Base-by-base conservation (phyloP, 1,140 invertebrate species). In the Cecropterus lyciades region DNA sequence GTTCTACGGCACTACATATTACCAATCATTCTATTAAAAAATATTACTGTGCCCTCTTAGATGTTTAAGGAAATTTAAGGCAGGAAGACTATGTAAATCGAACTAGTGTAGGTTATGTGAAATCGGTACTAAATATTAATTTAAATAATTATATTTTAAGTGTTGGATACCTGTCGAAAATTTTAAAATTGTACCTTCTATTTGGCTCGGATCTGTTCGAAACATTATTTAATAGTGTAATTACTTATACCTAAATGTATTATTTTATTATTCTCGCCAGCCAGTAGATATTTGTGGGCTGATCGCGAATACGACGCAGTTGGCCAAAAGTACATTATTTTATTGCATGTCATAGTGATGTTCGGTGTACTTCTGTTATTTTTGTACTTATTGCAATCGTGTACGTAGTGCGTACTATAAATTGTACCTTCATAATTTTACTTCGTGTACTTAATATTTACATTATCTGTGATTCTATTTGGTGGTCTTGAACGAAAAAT, bases 31-130 rank as follows among this genome's bases (percentile, higher is more conserved):
- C 52, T 40, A 55, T 40, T 55, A 40, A 40, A 55, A 37, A 55
- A 24, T 24, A 55, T 55, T 40, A 27, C 17, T 27, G 52, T 55
- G 52, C 30, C 52, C 52, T 40, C 33, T 55, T 48, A 48, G 46
- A 48, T 48, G 20, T 11, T 20, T 17, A 20, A 55, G 33, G 52
- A 33, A 55, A 33, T 40, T 55, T 46, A 62, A 73, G 70, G 70
- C 76, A 69, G 70, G 68, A 69, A 75, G 74, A 77, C 75, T 77
- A 69, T 77, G 75, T 75, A 75, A 78, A 75, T 69, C 70, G 60
- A 72, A 65, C 16, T 65, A 72, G 67, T 15, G 17, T 69, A 69
- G 62, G 30, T 60, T 56, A 53, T 43, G 27, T 49, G 17, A 68
- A 55, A 71, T 72, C 65, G 73, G 71, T 75, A 79, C 76, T 78